phyloP scores from a whole-genome alignment of 2,888 invertebrate species.

The Orchestes rusci region DNA sequence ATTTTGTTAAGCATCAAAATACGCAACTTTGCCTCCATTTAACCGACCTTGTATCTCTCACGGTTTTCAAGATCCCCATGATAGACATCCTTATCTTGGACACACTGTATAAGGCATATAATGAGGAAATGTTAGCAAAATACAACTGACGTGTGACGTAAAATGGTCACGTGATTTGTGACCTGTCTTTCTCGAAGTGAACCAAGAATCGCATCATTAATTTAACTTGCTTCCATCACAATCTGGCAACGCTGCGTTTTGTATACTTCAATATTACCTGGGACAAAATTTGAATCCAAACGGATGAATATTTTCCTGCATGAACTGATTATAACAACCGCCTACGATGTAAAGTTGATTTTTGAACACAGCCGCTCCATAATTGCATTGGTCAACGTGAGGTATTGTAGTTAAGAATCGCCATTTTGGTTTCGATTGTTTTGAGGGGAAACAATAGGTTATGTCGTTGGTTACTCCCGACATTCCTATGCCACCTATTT shows the following conservation, averaged over 20 bases:
- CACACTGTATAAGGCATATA: too few relatives aligned
- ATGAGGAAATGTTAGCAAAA: too few relatives aligned
- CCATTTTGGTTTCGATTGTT: slow-evolving; percentile 54
- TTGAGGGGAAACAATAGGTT: slow-evolving; percentile 55
- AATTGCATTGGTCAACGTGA: slow-evolving; percentile 67
- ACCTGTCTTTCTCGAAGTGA: not conserved
- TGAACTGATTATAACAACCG: slow-evolving; percentile 62
- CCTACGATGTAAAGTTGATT: slow-evolving; percentile 65
- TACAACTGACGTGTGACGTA: too few relatives aligned
- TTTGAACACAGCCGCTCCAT: slow-evolving; percentile 59
- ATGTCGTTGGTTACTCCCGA: slow-evolving; percentile 61
- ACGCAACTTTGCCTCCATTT: too few relatives aligned
- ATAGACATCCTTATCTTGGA: too few relatives aligned
- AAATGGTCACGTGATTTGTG: too few relatives aligned
- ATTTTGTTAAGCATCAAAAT: too few relatives aligned
- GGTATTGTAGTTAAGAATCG: slow-evolving; percentile 60
- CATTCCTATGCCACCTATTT: slow-evolving; percentile 62
- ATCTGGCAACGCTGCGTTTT: too few relatives aligned
- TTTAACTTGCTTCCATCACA: not conserved
- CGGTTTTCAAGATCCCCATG: too few relatives aligned
- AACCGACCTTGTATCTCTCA: too few relatives aligned
- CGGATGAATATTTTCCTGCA: slow-evolving; percentile 64
- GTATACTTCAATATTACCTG: slow-evolving; percentile 33
- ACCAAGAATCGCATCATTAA: not conserved
- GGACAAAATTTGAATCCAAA: slow-evolving; percentile 60